phyloP scores from a whole-genome alignment of 2,888 invertebrate genomes.

The Hypena proboscidalis region DNA sequence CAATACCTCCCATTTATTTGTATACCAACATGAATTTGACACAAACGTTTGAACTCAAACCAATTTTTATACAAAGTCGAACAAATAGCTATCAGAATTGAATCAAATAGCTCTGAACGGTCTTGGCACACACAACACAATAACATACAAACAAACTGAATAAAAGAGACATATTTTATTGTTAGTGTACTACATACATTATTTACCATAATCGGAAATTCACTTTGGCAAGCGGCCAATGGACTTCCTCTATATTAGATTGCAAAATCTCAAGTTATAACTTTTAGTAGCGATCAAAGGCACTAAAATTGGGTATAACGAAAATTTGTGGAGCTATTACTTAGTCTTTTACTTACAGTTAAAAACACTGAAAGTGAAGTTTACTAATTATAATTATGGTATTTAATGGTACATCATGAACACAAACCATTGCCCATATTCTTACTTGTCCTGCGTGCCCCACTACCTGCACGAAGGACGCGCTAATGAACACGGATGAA shows the following conservation, averaged over 20 bases:
- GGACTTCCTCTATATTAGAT: conserved; percentile 46
- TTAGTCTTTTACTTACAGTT: no score
- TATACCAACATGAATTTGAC: neutral
- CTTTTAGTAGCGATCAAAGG: no score
- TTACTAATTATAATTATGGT: no score
- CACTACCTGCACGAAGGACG: no score
- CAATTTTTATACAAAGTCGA: conserved; percentile 9
- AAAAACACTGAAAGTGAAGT: no score
- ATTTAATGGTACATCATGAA: no score
- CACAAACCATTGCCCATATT: no score
- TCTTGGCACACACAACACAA: conserved; percentile 43
- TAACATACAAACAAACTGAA: conserved; percentile 33
- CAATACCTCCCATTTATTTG: neutral
- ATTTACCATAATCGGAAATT: conserved; percentile 69
- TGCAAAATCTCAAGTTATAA: no score
- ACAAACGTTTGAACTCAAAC: neutral
- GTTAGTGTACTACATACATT: conserved; percentile 48
- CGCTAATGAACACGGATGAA: no score
- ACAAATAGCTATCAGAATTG: conserved; percentile 33
- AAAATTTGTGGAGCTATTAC: no score
- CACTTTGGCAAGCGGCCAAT: conserved; percentile 67
- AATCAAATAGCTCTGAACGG: conserved; percentile 28
- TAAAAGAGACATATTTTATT: conserved; percentile 42
- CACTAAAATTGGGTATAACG: no score
- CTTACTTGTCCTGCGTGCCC: no score